phyloP scores from a whole-genome alignment of 2,113 vertebrate genomes.

The Lycaon pictus region DNA sequence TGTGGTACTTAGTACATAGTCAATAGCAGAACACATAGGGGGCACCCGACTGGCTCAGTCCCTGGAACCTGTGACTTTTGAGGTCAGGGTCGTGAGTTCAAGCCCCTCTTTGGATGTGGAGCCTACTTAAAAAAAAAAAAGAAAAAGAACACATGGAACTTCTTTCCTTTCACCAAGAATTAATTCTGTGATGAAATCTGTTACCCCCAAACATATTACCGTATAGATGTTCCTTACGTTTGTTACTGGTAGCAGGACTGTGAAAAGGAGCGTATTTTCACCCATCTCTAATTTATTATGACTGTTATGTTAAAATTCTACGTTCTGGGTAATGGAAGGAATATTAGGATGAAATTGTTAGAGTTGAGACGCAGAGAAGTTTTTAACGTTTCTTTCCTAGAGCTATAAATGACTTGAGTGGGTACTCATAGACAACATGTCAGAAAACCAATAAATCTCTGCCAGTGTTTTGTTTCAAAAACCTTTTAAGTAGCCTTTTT shows the following conservation, averaged over 20 bases:
- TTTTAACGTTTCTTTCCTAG: conserved; percentile 34
- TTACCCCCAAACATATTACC: neutral
- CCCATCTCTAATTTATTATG: neutral
- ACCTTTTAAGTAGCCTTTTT: conserved; percentile 40
- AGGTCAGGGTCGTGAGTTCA: neutral
- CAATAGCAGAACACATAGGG: neutral
- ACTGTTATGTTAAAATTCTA: neutral
- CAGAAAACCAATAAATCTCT: neutral
- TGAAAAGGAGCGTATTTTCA: neutral
- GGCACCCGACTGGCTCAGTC: neutral
- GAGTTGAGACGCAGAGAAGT: neutral
- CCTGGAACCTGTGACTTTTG: neutral
- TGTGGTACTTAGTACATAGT: neutral
- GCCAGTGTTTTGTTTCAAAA: conserved; percentile 20
- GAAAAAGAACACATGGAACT: neutral
- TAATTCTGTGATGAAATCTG: neutral
- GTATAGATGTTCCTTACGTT: neutral
- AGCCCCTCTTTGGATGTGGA: neutral
- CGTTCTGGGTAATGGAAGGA: conserved; percentile 3
- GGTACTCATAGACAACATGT: neutral
- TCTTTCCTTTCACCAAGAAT: conserved; percentile 4
- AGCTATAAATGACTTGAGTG: conserved; percentile 6
- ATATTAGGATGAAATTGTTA: neutral
- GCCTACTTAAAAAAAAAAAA: neutral
- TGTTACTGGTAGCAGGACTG: neutral